A percentile compares a stretch with the other conserved stretches of the same genome.
These are phyloP conservation scores for Dinocampus coccinellae DNA, from an alignment of 2,888 invertebrate genomes.

Conservation along the genomic window DNA sequence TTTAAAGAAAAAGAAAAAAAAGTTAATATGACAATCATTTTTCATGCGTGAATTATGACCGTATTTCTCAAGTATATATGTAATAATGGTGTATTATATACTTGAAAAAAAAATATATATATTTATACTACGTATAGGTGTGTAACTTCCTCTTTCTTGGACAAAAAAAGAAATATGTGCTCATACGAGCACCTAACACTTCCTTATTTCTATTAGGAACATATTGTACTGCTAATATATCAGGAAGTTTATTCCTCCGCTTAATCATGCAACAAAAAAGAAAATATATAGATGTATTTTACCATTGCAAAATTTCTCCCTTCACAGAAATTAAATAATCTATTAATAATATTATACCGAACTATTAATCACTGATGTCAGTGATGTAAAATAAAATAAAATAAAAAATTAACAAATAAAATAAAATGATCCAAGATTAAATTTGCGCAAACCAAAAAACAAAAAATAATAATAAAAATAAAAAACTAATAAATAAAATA, in stretches of 20 bases:
- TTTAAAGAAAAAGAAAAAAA: not conserved
- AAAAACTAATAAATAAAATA: no score
- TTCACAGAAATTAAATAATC: not conserved
- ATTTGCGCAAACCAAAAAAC: no score
- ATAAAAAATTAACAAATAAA: no score
- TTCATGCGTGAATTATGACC: not conserved
- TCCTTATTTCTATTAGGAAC: not conserved
- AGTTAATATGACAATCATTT: not conserved
- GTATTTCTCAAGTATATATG: not conserved
- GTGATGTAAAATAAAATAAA: no score
- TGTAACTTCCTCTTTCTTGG: not conserved
- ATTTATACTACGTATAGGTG: no score
- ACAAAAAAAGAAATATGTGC: not conserved
- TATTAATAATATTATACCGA: not conserved
- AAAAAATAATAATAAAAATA: no score
- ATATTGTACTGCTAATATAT: not conserved
- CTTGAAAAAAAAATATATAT: no score
- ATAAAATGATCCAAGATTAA: no score
- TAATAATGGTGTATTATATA: not conserved
- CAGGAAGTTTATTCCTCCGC: not conserved
- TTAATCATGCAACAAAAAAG: not conserved
- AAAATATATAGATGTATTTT: no score
- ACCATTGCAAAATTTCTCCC: not conserved
- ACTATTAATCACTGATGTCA: not conserved
- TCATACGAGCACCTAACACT: not conserved